Conservation (phyloP, 2,888 invertebrate species). For the Habroteleia sp. region DNA sequence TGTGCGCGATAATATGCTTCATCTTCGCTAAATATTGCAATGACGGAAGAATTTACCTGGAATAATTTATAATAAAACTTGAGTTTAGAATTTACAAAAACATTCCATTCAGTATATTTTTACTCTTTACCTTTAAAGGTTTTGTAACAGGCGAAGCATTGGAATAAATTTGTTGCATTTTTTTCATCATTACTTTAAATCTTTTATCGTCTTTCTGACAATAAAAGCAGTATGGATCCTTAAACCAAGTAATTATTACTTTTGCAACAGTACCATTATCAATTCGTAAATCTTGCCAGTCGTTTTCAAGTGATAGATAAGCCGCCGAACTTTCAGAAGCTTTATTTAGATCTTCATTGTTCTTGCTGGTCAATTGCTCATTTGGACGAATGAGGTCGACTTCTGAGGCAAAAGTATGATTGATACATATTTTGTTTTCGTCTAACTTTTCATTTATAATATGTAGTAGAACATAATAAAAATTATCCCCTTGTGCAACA, state of each 20-base stretch:
- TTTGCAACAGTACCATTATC: constrained; percentile 83
- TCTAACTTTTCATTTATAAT: constrained; percentile 42
- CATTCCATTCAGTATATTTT: no score
- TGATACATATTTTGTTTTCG: constrained; percentile 66
- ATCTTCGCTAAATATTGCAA: constrained; percentile 88
- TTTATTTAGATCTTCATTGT: not conserved
- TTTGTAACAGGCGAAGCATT: constrained; percentile 76
- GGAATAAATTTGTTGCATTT: constrained; percentile 86
- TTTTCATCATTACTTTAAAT: constrained; percentile 87
- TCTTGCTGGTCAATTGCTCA: no score
- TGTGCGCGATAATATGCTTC: constrained; percentile 87
- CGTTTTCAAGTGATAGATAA: constrained; percentile 21
- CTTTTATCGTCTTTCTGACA: constrained; percentile 82
- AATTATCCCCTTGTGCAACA: constrained; percentile 67
- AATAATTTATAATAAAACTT: no score
- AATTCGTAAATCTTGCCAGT: constrained; percentile 82
- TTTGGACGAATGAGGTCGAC: constrained; percentile 63
- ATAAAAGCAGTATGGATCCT: constrained; percentile 88
- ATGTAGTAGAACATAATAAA: constrained; percentile 72
- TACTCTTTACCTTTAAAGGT: constrained; percentile 70
- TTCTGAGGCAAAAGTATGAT: constrained; percentile 69
- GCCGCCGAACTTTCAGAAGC: not conserved
- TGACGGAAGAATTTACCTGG: constrained; percentile 84
- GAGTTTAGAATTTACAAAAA: no score
- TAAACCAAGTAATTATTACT: constrained; percentile 88